Evolutionary conservation across 2,797 vertebrate genomes (phyloP).

Genomic region (Pseudomugil tenellus): DNA sequence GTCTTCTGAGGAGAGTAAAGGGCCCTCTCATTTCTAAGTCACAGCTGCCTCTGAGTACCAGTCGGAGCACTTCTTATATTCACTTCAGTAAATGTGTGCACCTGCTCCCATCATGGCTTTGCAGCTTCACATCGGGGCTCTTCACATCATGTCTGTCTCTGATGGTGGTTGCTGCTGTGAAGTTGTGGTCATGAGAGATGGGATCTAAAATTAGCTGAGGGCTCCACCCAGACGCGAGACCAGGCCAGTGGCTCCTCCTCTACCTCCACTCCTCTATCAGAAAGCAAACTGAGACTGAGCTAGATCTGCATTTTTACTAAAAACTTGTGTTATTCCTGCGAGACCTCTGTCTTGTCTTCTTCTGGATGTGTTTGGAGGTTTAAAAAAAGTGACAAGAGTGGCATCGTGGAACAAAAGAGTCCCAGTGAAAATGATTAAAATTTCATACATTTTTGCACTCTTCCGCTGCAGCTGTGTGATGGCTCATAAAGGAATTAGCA

Average conservation of each 20-base stretch:
- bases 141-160: conserved; percentile 29
- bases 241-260: conserved; percentile 11
- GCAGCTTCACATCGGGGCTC: conserved; percentile 12
- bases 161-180: conserved; percentile 39
- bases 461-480: conserved; percentile 14
- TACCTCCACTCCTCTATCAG: conserved; percentile 11
- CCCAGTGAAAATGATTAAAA: conserved; percentile 13
- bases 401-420: conserved; percentile 6
- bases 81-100: neutral
- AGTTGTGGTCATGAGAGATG: conserved; percentile 9
- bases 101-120: conserved; percentile 3
- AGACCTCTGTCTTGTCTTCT: conserved; percentile 12
- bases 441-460: conserved; percentile 27
- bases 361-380: neutral
- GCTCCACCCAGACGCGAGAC: conserved; percentile 58
- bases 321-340: neutral
- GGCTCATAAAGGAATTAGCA: conserved; percentile 15
- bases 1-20: neutral
- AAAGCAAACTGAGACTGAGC: neutral
- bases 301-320: neutral
- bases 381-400: neutral
- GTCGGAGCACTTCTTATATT: neutral
- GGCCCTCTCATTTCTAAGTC: neutral
- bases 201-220: conserved; percentile 48
- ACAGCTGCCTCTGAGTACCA: neutral